phyloP scores from a whole-genome alignment of 2,888 invertebrate species.

The Cryptophagus acutangulus region DNA sequence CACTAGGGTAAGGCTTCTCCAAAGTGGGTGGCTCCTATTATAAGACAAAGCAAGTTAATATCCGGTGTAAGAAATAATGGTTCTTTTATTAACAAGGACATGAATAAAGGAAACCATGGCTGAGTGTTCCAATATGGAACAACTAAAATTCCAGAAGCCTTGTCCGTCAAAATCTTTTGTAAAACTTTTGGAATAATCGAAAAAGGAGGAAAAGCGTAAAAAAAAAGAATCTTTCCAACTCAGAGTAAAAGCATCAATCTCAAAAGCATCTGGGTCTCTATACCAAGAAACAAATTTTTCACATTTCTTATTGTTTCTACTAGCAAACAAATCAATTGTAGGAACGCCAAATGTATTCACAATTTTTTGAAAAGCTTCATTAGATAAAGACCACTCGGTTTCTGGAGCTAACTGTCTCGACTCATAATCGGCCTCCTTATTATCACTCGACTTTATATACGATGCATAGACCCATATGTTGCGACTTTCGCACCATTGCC shows the following conservation, averaged over 20 bases:
- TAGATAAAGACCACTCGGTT: slow-evolving; percentile 4
- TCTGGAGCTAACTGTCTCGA: neutral
- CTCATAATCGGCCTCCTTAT: slow-evolving; percentile 5
- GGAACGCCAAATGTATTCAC: slow-evolving; percentile 3
- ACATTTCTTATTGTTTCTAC: slow-evolving; percentile 24
- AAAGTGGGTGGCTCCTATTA: no score
- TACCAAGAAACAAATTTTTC: slow-evolving; percentile 29
- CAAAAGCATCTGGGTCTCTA: slow-evolving; percentile 25
- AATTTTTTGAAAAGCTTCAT: slow-evolving; percentile 5
- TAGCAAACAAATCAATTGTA: slow-evolving; percentile 8
- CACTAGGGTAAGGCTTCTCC: no score
- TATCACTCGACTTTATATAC: slow-evolving; percentile 16
- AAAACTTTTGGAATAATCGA: no score
- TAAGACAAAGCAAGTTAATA: no score
- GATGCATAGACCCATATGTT: slow-evolving; percentile 26
- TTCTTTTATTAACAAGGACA: no score
- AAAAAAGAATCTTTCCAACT: slow-evolving; percentile 15
- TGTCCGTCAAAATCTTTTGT: no score
- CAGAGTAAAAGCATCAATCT: slow-evolving; percentile 31
- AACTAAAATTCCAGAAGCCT: no score
- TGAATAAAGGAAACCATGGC: no score
- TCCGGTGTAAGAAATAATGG: no score
- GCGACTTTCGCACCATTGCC: slow-evolving; percentile 23
- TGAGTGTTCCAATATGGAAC: no score
- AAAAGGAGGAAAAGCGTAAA: no score